A percentile compares a stretch with the other conserved stretches of the same genome.
Conservation (phyloP, 2,113 vertebrate species). For the Verasper variegatus region DNA sequence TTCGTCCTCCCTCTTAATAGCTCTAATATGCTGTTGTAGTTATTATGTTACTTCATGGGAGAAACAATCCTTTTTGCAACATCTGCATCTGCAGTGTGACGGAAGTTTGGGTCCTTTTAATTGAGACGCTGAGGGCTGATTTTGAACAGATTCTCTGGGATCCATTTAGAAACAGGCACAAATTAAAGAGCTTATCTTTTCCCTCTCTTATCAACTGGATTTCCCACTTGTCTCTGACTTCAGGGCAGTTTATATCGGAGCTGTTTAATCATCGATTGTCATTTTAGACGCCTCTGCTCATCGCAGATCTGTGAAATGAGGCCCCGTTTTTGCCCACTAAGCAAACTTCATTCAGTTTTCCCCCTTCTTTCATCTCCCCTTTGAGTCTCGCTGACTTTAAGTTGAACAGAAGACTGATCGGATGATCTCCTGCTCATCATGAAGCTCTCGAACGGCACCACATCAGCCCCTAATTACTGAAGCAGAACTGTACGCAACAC, state of each 20-base stretch:
- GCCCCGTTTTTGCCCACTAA: conserved; percentile 20
- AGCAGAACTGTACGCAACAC: neutral
- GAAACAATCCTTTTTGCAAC: too few relatives aligned
- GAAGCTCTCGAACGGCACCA: neutral
- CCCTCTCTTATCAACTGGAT: conserved; percentile 35
- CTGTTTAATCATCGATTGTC: conserved; percentile 36
- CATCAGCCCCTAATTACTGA: neutral
- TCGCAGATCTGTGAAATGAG: conserved; percentile 32
- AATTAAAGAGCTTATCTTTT: conserved; percentile 48
- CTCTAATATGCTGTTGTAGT: too few relatives aligned
- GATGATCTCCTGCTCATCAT: neutral
- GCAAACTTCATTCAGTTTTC: conserved; percentile 17
- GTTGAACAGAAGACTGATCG: neutral
- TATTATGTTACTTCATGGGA: too few relatives aligned
- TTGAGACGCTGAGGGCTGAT: conserved; percentile 17
- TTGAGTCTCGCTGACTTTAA: conserved; percentile 2
- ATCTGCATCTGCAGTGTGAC: neutral
- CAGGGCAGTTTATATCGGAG: conserved; percentile 24
- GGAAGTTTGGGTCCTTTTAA: neutral
- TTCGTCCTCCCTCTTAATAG: too few relatives aligned
- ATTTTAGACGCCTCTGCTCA: conserved; percentile 32
- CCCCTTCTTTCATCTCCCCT: conserved; percentile 32
- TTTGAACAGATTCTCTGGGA: conserved; percentile 8
- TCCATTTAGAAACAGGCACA: conserved; percentile 4
- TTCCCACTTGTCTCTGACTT: conserved; percentile 44